Evolutionary conservation across 2,888 invertebrate genomes (phyloP), one percentile per base, ranked within the genome.

Genomic region (Tholera decimalis): DNA sequence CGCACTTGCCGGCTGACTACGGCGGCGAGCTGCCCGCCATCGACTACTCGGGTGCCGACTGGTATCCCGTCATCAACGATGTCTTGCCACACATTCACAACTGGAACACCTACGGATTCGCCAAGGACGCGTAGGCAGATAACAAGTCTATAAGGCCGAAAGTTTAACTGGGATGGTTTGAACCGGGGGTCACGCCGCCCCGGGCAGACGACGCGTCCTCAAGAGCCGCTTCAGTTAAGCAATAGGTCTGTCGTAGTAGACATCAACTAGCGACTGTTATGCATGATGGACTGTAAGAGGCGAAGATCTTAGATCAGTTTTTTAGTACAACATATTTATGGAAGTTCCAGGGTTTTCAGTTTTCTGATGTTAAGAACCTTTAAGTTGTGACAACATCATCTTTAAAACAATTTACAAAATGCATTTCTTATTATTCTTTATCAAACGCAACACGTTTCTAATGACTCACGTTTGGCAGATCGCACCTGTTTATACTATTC

Each of bases 11-110:
- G 0, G 94, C 96, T 44, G 97, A 98, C 91, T 98, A 98, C 88
- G 98, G 97, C 69, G 98, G 98, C 35, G 92, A 96, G 56, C 89
- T 97, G 43, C 97, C 98, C 0, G 96, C 96, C 85, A 97, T 98
- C 66, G 96, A 98, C 91, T 98, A 98, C 89, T 96, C 96, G 26
- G 97, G 97, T 30, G 96, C 96, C 3, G 97, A 98, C 55, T 98
- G 98, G 98, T 98, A 97, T 87, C 97, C 97, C 11, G 95, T 96
- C 55, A 95, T 98, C 77, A 94, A 96, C 44, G 93, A 96, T 1
- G 94, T 97, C 74, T 91, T 97, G 26, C 97, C 97, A 1, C 97
- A 96, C 83, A 96, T 98, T 59, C 91, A 95, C 86, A 96, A 96
- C 84, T 97, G 97, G 97, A 97, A 97, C 86, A 92, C 96, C 20